These are phyloP conservation scores for Isurus oxyrinchus DNA, from an alignment of 2,113 vertebrate species.

Conservation along the genomic window DNA sequence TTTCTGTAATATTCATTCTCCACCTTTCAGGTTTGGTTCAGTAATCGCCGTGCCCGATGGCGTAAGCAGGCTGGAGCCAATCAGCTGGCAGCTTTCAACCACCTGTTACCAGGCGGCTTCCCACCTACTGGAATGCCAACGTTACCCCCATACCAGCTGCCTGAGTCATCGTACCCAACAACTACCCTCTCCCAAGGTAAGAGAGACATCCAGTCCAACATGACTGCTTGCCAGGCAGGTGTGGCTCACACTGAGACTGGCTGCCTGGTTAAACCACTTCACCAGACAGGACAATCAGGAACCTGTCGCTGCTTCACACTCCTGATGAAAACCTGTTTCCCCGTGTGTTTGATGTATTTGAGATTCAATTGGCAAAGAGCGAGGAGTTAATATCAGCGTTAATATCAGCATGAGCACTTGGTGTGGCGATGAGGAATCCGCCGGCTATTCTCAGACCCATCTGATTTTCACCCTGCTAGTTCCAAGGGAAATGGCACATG, in stretches of 20 bases:
- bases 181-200: slow-evolving; percentile 88
- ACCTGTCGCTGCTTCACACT: background rate
- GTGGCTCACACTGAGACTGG: no score
- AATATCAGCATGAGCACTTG: background rate
- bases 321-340: background rate
- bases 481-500: background rate
- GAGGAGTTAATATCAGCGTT: background rate
- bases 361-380: background rate
- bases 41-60: slow-evolving; percentile 91
- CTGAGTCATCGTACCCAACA: slow-evolving; percentile 79
- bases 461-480: background rate
- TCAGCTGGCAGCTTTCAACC: slow-evolving; percentile 96
- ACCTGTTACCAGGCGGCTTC: slow-evolving; percentile 90
- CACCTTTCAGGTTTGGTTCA: slow-evolving; percentile 85
- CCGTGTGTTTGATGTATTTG: background rate
- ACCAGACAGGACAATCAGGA: background rate
- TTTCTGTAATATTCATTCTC: background rate
- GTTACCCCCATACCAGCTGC: slow-evolving; percentile 89
- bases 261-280: background rate
- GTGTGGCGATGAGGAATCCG: background rate
- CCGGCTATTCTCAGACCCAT: no score
- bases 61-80: slow-evolving; percentile 96
- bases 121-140: slow-evolving; percentile 86
- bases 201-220: background rate
- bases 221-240: background rate